A percentile compares a stretch with the other conserved stretches of the same genome.
phyloP scores from a whole-genome alignment of 2,888 invertebrate species.

The Macaria notata region DNA sequence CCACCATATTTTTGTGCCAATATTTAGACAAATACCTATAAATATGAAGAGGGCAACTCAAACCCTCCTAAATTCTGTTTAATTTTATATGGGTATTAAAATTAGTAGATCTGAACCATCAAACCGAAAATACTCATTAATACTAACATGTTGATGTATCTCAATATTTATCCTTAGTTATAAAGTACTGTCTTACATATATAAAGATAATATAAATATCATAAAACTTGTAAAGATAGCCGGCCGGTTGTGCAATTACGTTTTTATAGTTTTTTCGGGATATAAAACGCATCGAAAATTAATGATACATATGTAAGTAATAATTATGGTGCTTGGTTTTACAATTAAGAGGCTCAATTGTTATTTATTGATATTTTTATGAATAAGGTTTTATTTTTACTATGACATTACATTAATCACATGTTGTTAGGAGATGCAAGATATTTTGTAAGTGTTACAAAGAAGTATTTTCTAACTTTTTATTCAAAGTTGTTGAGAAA shows the following conservation, averaged over 20 bases:
- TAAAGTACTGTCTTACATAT: conserved; percentile 20
- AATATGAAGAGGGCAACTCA: too few species aligned
- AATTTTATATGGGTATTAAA: too few species aligned
- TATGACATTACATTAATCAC: neutral
- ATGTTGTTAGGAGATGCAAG: neutral
- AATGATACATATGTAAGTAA: conserved; percentile 25
- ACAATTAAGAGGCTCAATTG: conserved; percentile 56
- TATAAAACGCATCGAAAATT: conserved; percentile 44
- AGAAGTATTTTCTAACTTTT: conserved; percentile 51
- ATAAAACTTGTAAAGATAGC: conserved; percentile 54
- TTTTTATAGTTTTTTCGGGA: conserved; percentile 47
- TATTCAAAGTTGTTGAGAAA: conserved; percentile 45
- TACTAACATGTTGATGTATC: too few species aligned
- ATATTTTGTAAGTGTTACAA: conserved; percentile 6
- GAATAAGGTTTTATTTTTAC: conserved; percentile 20
- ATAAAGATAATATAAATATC: conserved; percentile 47
- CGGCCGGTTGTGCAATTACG: conserved; percentile 80
- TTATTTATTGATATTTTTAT: conserved; percentile 45
- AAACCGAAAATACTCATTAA: too few species aligned
- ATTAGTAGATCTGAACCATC: too few species aligned
- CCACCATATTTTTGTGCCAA: too few species aligned
- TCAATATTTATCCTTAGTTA: conserved; percentile 12
- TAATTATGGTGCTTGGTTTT: conserved; percentile 55
- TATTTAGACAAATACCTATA: too few species aligned
- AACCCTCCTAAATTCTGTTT: too few species aligned